Conservation (phyloP, 2,888 invertebrate species). For the Nasonia oneida region DNA sequence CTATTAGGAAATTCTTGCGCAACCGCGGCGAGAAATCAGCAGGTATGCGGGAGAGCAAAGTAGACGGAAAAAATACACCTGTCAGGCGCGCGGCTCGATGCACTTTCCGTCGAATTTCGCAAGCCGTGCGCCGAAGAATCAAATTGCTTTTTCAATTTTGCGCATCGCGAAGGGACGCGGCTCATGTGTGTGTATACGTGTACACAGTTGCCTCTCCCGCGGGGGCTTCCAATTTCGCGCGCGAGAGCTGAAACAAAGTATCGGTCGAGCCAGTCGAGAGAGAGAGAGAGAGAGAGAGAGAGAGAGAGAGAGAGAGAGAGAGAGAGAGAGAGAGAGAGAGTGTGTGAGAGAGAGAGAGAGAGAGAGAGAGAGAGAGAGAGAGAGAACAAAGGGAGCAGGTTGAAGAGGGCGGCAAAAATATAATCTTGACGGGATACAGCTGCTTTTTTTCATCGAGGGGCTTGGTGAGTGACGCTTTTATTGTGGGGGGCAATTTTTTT, state of each 20-base stretch:
- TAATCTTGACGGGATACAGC: constrained; percentile 20
- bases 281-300: constrained; percentile 26
- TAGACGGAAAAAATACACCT: constrained; percentile 12
- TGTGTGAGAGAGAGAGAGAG: constrained; percentile 17
- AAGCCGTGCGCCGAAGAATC: constrained; percentile 47
- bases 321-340: too few species aligned
- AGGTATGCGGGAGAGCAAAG: background rate
- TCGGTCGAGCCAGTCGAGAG: background rate
- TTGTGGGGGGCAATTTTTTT: constrained; percentile 11
- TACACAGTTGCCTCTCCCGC: background rate
- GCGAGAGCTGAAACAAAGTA: constrained; percentile 44
- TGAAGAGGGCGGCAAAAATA: constrained; percentile 4
- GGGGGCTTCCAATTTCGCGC: constrained; percentile 45
- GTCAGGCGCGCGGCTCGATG: background rate
- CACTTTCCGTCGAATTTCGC: constrained; percentile 47
- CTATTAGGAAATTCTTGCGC: constrained; percentile 43
- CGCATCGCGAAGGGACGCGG: constrained; percentile 24
- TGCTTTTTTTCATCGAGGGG: background rate
- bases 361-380: background rate
- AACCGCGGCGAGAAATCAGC: background rate
- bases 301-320: too few species aligned
- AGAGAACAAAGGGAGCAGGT: constrained; percentile 19
- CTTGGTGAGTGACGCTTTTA: constrained; percentile 1
- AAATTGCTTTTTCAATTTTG: constrained; percentile 61
- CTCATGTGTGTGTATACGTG: background rate